phyloP scores from a whole-genome alignment of 2,113 vertebrate genomes.

The Pygathrix nemaeus region DNA sequence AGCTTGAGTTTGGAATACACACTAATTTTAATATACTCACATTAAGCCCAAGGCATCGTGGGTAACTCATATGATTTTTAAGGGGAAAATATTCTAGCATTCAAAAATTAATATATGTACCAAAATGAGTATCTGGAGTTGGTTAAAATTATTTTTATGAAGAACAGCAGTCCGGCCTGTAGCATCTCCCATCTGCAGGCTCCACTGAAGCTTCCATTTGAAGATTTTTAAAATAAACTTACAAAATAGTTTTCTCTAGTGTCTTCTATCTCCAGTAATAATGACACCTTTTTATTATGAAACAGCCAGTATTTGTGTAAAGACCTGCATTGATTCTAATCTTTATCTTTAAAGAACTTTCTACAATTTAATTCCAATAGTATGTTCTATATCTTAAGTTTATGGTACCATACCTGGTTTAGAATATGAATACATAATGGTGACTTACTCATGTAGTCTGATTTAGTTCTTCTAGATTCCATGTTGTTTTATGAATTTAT shows the following conservation, averaged over 20 bases:
- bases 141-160: neutral
- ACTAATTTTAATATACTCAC: neutral
- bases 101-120: neutral
- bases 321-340: neutral
- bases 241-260: neutral
- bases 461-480: neutral
- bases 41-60: neutral
- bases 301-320: neutral
- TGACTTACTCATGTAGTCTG: neutral
- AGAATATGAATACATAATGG: neutral
- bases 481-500: neutral
- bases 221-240: conserved; percentile 5
- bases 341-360: conserved; percentile 7
- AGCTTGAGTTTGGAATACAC: neutral
- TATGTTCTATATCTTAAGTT: neutral
- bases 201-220: neutral
- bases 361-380: neutral
- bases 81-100: neutral
- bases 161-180: neutral
- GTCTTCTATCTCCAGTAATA: neutral
- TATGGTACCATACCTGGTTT: neutral
- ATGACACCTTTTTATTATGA: neutral
- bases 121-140: neutral
- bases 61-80: neutral
- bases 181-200: neutral